phyloP scores from a whole-genome alignment of 2,888 invertebrate species.

The Hyles lineata region DNA sequence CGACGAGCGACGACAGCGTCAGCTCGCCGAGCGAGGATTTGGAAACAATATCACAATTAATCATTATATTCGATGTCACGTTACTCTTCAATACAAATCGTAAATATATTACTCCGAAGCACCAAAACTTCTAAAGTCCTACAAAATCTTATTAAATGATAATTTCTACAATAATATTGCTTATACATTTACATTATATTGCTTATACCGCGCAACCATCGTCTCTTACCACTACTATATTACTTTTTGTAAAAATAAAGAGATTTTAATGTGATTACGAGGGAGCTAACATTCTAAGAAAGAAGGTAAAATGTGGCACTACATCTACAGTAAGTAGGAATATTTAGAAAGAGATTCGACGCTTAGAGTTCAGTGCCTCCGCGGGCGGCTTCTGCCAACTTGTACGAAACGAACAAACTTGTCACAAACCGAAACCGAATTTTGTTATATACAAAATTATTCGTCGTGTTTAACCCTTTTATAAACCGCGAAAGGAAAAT shows the following conservation, averaged over 20 bases:
- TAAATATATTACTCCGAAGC: conserved; percentile 74
- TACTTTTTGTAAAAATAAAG: conserved; percentile 62
- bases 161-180: conserved; percentile 78
- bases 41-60: conserved; percentile 50
- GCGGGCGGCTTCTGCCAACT: conserved; percentile 32
- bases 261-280: conserved; percentile 44
- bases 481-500: conserved; percentile 8
- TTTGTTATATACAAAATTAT: conserved; percentile 10
- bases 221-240: conserved; percentile 56
- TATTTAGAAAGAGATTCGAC: conserved; percentile 62
- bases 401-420: conserved; percentile 34
- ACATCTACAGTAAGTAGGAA: conserved; percentile 64
- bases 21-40: conserved; percentile 34
- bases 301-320: conserved; percentile 71
- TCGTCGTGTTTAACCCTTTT: conserved; percentile 1
- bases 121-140: conserved; percentile 77
- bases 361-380: conserved; percentile 64
- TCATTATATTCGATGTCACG: conserved; percentile 72
- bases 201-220: conserved; percentile 78
- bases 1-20: conserved; percentile 29
- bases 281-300: conserved; percentile 54
- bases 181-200: conserved; percentile 80
- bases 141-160: conserved; percentile 68
- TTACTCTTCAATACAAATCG: conserved; percentile 63
- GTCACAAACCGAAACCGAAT: neutral